Evolutionary conservation across 2,888 invertebrate genomes (phyloP).

Genomic region (Drepanosiphum platanoidis): DNA sequence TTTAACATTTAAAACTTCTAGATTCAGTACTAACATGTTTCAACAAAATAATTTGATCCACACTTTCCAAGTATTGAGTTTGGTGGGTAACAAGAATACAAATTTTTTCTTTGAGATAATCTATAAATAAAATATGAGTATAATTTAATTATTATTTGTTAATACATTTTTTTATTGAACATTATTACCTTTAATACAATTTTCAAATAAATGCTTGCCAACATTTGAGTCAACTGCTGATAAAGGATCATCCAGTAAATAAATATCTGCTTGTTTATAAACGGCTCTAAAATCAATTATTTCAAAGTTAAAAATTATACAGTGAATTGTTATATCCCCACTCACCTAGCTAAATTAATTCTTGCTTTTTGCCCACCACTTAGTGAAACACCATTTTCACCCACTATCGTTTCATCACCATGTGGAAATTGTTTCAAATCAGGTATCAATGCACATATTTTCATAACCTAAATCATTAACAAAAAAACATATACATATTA

Average conservation of each 20-base stretch:
- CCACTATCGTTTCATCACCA: slow-evolving; percentile 87
- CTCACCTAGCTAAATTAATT: slow-evolving; percentile 69
- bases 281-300: slow-evolving; percentile 68
- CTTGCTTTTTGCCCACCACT: slow-evolving; percentile 90
- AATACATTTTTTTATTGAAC: background rate
- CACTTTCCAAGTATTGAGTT: slow-evolving; percentile 78
- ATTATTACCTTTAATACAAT: slow-evolving; percentile 67
- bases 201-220: slow-evolving; percentile 70
- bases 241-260: slow-evolving; percentile 71
- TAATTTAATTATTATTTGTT: background rate
- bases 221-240: slow-evolving; percentile 72
- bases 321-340: slow-evolving; percentile 37
- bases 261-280: slow-evolving; percentile 71
- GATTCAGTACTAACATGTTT: slow-evolving; percentile 67
- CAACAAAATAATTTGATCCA: slow-evolving; percentile 71
- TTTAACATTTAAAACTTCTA: background rate
- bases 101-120: slow-evolving; percentile 74
- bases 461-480: slow-evolving; percentile 75
- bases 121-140: slow-evolving; percentile 67
- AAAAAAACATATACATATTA: slow-evolving; percentile 64
- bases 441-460: slow-evolving; percentile 77
- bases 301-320: background rate
- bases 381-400: slow-evolving; percentile 84
- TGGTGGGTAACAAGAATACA: slow-evolving; percentile 86
- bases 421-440: slow-evolving; percentile 81